Evolutionary conservation across 1,140 invertebrate genomes (phyloP), one percentile per base, ranked within the genome.

Genomic region (Neodiprion virginianus): DNA sequence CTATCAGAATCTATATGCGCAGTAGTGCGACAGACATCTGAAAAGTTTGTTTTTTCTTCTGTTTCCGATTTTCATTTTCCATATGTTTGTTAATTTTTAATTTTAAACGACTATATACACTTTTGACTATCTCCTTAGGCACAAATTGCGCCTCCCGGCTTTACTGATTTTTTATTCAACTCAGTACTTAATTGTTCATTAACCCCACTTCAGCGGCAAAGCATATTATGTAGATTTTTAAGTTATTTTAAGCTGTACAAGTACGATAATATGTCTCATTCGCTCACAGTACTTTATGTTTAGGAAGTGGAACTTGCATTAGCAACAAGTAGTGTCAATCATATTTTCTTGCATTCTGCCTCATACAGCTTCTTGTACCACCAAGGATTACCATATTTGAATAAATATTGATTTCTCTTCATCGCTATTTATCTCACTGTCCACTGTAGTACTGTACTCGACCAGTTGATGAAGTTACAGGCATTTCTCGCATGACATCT

Each of bases 381-480:
- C 53, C 53, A 17, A 14, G 11, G 53, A 61, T 61, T 14, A 40
- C 28, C 28, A 17, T 61, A 61, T 61, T 61, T 9, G 0, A 61
- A 61, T 8, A 61, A 61, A 61, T 61, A 40, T 61, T 12, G 23
- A 73, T 40, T 40, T 40, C 28, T 40, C 14, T 49, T 76, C 28
- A 75, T 79, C 80, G 78, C 79, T 78, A 78, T 71, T 81, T 78
- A 72, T 83, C 81, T 88, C 87, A 88, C 81, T 88, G 85, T 78
- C 84, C 87, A 81, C 81, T 87, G 72, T 89, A 88, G 75, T 86
- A 89, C 76, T 86, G 85, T 69, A 87, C 81, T 72, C 85, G 82
- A 61, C 86, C 85, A 28, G 73, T 79, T 47, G 80, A 70, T 66
- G 84, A 75, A 61, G 82, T 83, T 47, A 81, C 79, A 65, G 83